Base-by-base conservation (phyloP, 2,888 invertebrate genomes). In the Deladenus siricidicola region DNA sequence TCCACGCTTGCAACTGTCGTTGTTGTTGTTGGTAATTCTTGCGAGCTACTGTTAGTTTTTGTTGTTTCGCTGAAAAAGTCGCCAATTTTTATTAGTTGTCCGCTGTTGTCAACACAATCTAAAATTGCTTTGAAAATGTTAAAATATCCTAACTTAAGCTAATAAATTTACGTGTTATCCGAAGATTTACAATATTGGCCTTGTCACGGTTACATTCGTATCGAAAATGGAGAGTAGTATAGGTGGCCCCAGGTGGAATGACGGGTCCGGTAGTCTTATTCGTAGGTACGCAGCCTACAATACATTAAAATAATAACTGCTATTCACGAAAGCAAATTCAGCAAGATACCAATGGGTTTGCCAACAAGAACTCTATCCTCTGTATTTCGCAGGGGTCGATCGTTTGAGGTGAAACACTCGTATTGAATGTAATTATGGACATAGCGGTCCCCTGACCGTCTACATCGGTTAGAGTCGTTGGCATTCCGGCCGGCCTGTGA, bases 71-170 rank as follows among this genome's bases (percentile, higher is more conserved):
- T 69, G 61, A 58, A 69, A 26, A 59, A 61, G 30, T 68, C 61
- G 29, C 69, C 68, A 30, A 71, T 44, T 17, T 53, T 62, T 10
- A 71, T 60, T 42, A 54, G 43, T 44, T 58, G 28, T 24, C 70
- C 65, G 26, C 54, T 53, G 48, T 60, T 54, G 58, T 69, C 69
- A 23, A 69, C 61, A 43, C 69, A 69, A 51, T 69, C 69, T 69
- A 43, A 52, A 28, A 26, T n/a, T n/a, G n/a, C n/a, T n/a, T n/a
- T n/a, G n/a, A n/a, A n/a, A n/a, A n/a, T n/a, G n/a, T n/a, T n/a
- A n/a, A n/a, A n/a, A n/a, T n/a, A n/a, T n/a, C n/a, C n/a, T n/a
- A n/a, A n/a, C n/a, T n/a, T n/a, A n/a, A n/a, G n/a, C n/a, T n/a
- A n/a, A n/a, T 21, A 39, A 48, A 54, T 54, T 52, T 51, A 68